Base-by-base conservation (phyloP, 2,113 vertebrate genomes). In the Crocuta crocuta region DNA sequence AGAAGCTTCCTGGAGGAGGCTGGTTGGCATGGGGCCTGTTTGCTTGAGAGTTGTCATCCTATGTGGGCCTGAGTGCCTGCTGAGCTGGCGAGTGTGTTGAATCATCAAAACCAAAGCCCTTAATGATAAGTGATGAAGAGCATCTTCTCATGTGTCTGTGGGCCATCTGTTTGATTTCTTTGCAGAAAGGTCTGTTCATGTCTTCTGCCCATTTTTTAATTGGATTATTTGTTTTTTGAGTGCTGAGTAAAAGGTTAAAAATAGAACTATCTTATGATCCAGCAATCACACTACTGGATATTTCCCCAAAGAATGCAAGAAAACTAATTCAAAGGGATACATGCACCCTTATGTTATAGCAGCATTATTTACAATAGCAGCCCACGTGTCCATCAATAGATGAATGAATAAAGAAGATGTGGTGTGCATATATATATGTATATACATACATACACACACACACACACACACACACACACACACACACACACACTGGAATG, bases 31-130 rank as follows among this genome's bases (percentile, higher is more conserved):
- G 58, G 53, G 33, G 33, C 79, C 81, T 81, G 31, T 70, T 35
- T 88, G 50, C 79, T 88, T 84, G 35, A 90, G 50, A 84, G 73
- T 17, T 84, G 83, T 84, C 80, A 82, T 92, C n/a, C 35, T n/a
- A 63, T 88, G 70, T 89, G 71, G 70, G 70, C 63, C 55, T n/a
- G 35, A 85, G 53, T 88, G 87, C 80, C 80, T 78, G 1, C 81
- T 66, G 35, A 63, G 16, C 83, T 87, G 21, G n/a, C 21, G 23
- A 83, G 23, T 74, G 6, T 83, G 45, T 58, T 50, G 58, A 94
- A 53, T 96, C 84, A 58, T 90, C 95, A 93, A 58, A 95, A 90
- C 43, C 68, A 55, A 92, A 88, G 65, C 24, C 74, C 74, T 31
- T 43, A 74, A 74, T 76, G 74, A 76, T 76, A 31, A 76, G 26